Evolutionary conservation across 2,113 vertebrate species (phyloP), one percentile per base, ranked within the genome.

Genomic region (Cephalopterus ornatus): DNA sequence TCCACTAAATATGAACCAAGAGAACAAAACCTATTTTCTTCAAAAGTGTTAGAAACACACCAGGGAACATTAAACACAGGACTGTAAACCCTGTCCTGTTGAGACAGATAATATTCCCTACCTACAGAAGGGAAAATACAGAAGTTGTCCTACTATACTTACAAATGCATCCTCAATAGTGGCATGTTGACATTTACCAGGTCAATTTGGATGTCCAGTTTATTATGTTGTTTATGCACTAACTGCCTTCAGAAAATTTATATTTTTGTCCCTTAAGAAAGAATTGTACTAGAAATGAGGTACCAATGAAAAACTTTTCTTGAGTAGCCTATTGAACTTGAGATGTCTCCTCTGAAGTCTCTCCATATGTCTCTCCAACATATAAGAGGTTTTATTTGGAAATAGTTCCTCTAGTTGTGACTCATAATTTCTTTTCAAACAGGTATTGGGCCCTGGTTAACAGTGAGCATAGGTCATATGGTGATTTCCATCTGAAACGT

Each of bases 1-100:
- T 92, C 62, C 47, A 90, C 47, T 80, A 92, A 42, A 85, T 85
- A 83, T 28, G 62, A 93, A 82, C 44, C 52, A 52, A 74, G 39
- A 89, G 53, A 81, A 90, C 0, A 0, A 81, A 89, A 76, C 21
- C 12, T 35, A 20, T 86, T 93, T 89, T 65, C 28, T 62, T 89
- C 37, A 65, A 32, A 88, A 75, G 16, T 74, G 13, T 26, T 85
- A 76, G 30, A 59, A 92, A 72, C 12, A 10, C 30, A 61, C 27
- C 12, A 46, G 26, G 27, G 75, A 93, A 65, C 18, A 26, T 56
- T 32, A 95, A 41, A 47, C 22, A 76, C 3, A 44, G 44, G 41
- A 58, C 37, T 62, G 8, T 37, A 83, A 96, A 35, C 2, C 6
- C 22, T 81, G 12, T 56, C 6, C 6, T 83, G 9, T 7, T 59